phyloP scores from a whole-genome alignment of 2,888 invertebrate genomes.

The Rhingia rostrata region DNA sequence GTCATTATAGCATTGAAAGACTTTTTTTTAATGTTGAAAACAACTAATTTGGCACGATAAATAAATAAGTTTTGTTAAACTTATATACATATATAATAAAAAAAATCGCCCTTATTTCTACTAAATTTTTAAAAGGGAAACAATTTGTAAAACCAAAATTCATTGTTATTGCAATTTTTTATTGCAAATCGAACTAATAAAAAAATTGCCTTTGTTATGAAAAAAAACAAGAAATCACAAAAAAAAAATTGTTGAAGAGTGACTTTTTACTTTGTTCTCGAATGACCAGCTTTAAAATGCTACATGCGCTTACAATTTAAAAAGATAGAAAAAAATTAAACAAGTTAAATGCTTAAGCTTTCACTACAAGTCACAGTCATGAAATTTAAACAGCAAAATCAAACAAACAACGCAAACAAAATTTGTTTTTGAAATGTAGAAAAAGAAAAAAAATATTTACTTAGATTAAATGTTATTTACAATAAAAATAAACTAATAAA shows the following conservation, averaged over 20 bases:
- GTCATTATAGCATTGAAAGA: background rate
- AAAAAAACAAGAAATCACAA: background rate
- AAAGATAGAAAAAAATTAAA: background rate
- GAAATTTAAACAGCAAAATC: conserved; percentile 30
- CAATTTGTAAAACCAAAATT: background rate
- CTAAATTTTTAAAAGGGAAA: conserved; percentile 13
- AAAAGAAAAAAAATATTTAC: conserved; percentile 44
- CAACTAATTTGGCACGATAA: conserved; percentile 52
- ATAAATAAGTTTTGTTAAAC: conserved; percentile 16
- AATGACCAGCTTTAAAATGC: conserved; percentile 40
- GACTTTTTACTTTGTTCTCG: background rate
- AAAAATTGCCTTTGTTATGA: conserved; percentile 55
- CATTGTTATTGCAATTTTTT: conserved; percentile 39
- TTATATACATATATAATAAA: background rate
- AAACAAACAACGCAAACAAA: conserved; percentile 17
- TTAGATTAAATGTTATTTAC: conserved; percentile 68
- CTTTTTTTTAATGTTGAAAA: conserved; percentile 11
- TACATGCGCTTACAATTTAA: conserved; percentile 42
- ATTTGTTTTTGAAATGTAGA: conserved; percentile 54
- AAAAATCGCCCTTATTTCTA: conserved; percentile 26
- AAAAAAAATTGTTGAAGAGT: background rate
- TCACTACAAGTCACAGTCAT: conserved; percentile 41
- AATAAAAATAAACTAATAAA: background rate
- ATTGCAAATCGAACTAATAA: conserved; percentile 7
- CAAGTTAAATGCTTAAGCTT: conserved; percentile 37